phyloP scores from a whole-genome alignment of 1,140 invertebrate species.

The Sycophila sp. region DNA sequence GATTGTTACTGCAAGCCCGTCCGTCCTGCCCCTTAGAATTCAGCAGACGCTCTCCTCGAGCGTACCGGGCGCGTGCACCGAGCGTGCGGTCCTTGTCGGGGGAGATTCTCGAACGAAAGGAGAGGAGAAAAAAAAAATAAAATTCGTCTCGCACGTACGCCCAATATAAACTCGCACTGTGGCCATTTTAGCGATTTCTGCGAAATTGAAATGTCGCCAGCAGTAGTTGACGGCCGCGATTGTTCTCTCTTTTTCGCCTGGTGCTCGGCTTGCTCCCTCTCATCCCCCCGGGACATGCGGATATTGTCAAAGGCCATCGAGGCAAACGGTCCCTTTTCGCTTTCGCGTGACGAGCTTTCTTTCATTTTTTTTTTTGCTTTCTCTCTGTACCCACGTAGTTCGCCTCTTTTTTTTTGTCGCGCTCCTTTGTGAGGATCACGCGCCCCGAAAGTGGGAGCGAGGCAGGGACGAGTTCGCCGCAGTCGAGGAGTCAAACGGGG shows the following conservation, averaged over 20 bases:
- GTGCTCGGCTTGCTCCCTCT: too few species aligned
- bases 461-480: neutral
- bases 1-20: neutral
- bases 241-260: neutral
- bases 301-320: neutral
- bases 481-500: neutral
- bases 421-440: neutral
- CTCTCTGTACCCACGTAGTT: neutral
- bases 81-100: too few species aligned
- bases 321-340: neutral
- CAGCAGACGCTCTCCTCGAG: neutral
- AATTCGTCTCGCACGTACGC: too few species aligned
- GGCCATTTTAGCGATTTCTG: constrained; percentile 46
- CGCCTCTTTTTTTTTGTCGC: neutral
- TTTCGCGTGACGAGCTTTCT: neutral
- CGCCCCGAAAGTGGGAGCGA: too few species aligned
- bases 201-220: constrained; percentile 51
- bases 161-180: too few species aligned
- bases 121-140: neutral
- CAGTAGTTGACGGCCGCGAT: neutral
- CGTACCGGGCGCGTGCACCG: too few species aligned
- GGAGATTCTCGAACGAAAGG: too few species aligned
- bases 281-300: neutral
- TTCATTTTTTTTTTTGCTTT: neutral
- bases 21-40: neutral